Evolutionary conservation across 2,113 vertebrate genomes (phyloP), one percentile per base, ranked within the genome.

Genomic region (Lethenteron reissneri): DNA sequence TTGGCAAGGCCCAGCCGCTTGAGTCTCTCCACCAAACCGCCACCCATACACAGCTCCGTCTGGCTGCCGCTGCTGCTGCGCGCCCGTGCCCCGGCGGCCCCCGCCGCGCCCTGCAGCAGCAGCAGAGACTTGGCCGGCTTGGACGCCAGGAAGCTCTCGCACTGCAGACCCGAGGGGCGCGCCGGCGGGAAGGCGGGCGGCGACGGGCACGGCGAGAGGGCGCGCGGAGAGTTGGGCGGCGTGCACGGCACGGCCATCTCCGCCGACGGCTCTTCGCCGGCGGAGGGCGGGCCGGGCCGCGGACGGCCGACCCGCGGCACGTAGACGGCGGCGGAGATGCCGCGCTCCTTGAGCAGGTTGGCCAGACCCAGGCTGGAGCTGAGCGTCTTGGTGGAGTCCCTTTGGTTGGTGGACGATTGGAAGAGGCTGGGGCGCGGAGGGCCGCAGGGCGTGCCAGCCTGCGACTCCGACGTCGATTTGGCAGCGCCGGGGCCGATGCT

Each of bases 351-450:
- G 76, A 99, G 82, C 74, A 92, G 83, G 79, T 83, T 86, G 78
- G 91, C 91, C 70, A 97, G 84, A 57, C 92, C 92, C 60, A 95
- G 81, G 6, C 90, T 95, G 0, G 90, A 97, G 83, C 92, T 97
- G 82, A 88, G 95, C 1, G 90, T 97, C 1, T 85, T 92, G 0
- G 94, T 99, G 76, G 89, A 87, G 79, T 99, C 94, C 1, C 94
- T 83, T 41, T 84, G 74, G 76, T 97, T 96, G 69, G 94, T 97
- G 80, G 87, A 96, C 79, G 92, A 97, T 77, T 99, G 91, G 0
- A 86, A 85, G 74, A 90, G 75, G 72, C 91, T 97, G 78, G 90
- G 85, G 73, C 88, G 89, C 73, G 91, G 88, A 10, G 92, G 90
- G 4, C 90, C 94, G 78, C 88, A 88, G 0, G 90, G 90, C 41